Conservation (phyloP, 1,140 invertebrate species). For the Brachionus calyciflorus region DNA sequence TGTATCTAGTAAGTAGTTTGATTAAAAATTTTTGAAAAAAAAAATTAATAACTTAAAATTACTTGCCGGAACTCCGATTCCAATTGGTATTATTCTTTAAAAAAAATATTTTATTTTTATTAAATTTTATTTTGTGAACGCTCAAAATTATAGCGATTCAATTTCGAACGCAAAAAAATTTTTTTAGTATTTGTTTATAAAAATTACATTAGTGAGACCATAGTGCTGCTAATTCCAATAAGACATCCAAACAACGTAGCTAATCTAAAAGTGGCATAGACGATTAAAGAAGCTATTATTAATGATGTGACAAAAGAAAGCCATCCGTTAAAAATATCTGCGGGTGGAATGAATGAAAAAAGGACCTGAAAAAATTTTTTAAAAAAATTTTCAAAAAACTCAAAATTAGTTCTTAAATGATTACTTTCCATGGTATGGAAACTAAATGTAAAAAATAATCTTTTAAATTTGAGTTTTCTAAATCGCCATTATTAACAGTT, state of each 20-base stretch:
- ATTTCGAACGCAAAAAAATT: no score
- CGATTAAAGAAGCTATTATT: not conserved
- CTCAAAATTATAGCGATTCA: no score
- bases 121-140: no score
- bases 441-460: slow-evolving; percentile 13
- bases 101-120: not conserved
- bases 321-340: not conserved
- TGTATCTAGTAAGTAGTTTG: no score
- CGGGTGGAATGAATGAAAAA: slow-evolving; percentile 7
- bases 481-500: slow-evolving; percentile 14
- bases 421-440: slow-evolving; percentile 6
- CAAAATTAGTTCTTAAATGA: not conserved
- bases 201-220: not conserved
- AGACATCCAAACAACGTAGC: not conserved
- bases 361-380: not conserved
- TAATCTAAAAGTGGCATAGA: not conserved
- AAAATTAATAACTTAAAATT: no score
- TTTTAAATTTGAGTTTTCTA: not conserved
- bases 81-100: not conserved
- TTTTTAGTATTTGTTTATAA: no score
- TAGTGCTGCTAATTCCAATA: not conserved
- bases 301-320: not conserved
- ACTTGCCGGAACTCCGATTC: not conserved
- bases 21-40: no score
- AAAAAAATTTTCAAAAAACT: not conserved